Evolutionary conservation across 2,797 vertebrate species (phyloP), one percentile per base, ranked within the genome.

Genomic region (Epinephelus malabaricus): DNA sequence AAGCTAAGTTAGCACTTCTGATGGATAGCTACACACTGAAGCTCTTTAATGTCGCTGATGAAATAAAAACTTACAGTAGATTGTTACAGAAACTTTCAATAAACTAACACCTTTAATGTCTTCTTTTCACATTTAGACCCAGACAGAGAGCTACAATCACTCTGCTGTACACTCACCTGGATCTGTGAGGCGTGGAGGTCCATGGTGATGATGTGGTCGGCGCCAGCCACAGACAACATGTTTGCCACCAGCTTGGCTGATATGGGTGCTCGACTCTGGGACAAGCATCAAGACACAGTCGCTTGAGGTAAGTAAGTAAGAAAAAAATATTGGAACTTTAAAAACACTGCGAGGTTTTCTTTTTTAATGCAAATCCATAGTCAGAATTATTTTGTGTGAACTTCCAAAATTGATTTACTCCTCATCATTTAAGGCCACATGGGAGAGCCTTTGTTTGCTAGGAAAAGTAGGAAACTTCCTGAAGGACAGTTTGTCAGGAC

Each of bases 121-220:
- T 21, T 21, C 13, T 53, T 4, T 14, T 2, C 56, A 14, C 15
- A 13, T 25, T 51, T 8, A 46, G 17, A 18, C 45, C 23, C 23
- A 19, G 15, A 10, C 30, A 46, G 13, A 27, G 15, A 12, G 34
- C 8, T 21, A 9, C 12, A 6, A 6, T 8, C 1, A 4, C 7
- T 1, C 0, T 1, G 8, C 40, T 0, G 21, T 10, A 18, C 0
- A 69, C 92, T 63, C 1, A 98, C 98, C 97, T 99, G 98, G 81
- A 99, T 99, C 91, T 98, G 98, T 6, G 97, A 99, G n/a, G 97
- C 97, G 30, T 98, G 97, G 21, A 99, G 94, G 85, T 98, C 97
- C 97, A 98, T 99, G 76, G 97, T 99, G 93, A 99, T 99, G 89
- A 99, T 98, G 92, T 99, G 97, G 89, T 98, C 97, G 0, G 97